Evolutionary conservation across 92 coral and sea anemone genomes (phyloP), one percentile per base, ranked within the genome.

Genomic region (Nematostella vectensis): DNA sequence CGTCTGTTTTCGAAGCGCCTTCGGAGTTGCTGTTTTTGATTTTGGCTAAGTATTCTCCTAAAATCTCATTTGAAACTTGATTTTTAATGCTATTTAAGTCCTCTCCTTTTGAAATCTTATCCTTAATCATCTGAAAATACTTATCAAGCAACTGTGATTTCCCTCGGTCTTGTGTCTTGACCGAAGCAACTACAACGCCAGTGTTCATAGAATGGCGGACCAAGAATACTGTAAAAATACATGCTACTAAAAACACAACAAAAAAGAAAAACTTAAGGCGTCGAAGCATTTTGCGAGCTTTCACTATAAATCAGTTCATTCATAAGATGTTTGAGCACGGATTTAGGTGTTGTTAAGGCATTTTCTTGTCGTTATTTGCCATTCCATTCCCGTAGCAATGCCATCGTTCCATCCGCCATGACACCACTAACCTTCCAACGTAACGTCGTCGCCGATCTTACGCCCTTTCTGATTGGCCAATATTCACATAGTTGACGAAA

Each of bases 251-350:
- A n/a, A 54, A 52, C 6, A 27, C 25, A 16, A 39, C 12, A 4
- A 16, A 18, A 19, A 65, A 43, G 29, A 65, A 53, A 25, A 65
- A 3, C 29, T 65, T 65, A 28, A 65, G 1, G 2, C 11, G 18
- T 17, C 71, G 71, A 53, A 53, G 38, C 71, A 65, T 65, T 12
- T 19, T 48, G 8, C 8, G 29, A 15, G 51, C 18, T 9, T 6
- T 15, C 15, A 33, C 6, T 33, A 15, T 6, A 33, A 15, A 33
- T 15, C 6, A 33, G n/a, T n/a, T n/a, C n/a, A n/a, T n/a, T n/a
- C n/a, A n/a, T n/a, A n/a, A n/a, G n/a, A n/a, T n/a, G n/a, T n/a
- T n/a, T n/a, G n/a, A n/a, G n/a, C n/a, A n/a, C n/a, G n/a, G n/a
- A n/a, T n/a, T n/a, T n/a, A n/a, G n/a, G n/a, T n/a, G n/a, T n/a